Percentiles rank a stretch among this genome's conserved stretches.
phyloP scores from a whole-genome alignment of 1,140 invertebrate species.

The Eriosoma lanigerum region DNA sequence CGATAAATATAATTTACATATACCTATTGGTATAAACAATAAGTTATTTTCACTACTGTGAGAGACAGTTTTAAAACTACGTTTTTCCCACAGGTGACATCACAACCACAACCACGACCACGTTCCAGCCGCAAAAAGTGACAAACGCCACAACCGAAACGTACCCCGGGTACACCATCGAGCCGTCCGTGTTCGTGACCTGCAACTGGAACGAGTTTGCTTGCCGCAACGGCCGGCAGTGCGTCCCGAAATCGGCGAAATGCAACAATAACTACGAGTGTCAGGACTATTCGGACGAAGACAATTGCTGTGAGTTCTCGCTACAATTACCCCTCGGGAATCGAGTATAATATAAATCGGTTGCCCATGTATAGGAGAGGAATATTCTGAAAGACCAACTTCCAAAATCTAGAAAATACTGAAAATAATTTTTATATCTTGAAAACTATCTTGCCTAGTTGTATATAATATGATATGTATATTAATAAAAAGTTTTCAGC shows the following conservation, averaged over 20 bases:
- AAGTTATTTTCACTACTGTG: no score
- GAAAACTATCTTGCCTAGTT: no score
- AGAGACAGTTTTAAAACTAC: not conserved
- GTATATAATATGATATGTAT: no score
- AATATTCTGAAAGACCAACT: no score
- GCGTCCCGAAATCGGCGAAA: conserved; percentile 62
- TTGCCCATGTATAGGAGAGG: no score
- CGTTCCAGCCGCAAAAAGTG: not conserved
- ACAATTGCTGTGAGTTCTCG: conserved; percentile 66
- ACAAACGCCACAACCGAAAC: not conserved
- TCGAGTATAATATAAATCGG: no score
- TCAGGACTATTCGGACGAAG: conserved; percentile 72
- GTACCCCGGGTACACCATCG: not conserved
- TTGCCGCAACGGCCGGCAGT: conserved; percentile 65
- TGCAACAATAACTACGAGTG: conserved; percentile 67
- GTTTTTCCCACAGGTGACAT: not conserved
- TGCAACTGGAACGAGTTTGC: conserved; percentile 62
- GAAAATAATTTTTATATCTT: no score
- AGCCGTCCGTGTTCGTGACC: conserved; percentile 47
- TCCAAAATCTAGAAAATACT: no score
- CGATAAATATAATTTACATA: no score
- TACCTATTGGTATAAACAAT: no score
- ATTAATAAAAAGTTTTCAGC: no score
- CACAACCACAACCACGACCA: not conserved
- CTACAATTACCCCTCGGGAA: not conserved